Evolutionary conservation across 2,113 vertebrate species (phyloP), one percentile per base, ranked within the genome.

Genomic region (Lichenostomus cassidix): DNA sequence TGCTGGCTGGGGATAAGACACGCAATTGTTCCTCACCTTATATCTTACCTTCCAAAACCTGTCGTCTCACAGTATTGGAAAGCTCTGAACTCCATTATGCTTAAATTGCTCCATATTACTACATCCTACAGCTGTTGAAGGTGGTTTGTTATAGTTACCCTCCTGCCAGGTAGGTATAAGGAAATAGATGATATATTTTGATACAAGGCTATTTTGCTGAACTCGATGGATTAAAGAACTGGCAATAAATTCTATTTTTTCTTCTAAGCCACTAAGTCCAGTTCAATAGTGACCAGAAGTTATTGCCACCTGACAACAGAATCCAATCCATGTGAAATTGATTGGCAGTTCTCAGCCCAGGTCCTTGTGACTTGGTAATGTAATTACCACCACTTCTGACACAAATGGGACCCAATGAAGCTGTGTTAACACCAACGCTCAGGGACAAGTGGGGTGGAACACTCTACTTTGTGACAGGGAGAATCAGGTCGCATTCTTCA

Each of bases 121-220:
- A 76, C 70, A 70, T 94, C 39, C 49, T 70, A 50, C 56, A 79
- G 81, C 68, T 86, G 60, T 95, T 76, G 46, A 80, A 92, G 59
- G 68, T 79, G 93, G 56, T 97, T 96, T 97, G 78, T 93, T 92
- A 93, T 49, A 97, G 58, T 96, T 95, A 91, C 60, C 46, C 62
- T 86, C 50, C 75, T 67, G 83, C 23, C 67, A 83, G 78, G 79
- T 31, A 92, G 31, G 35, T 83, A 35, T 74, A 86, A 77, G 82
- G 83, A 96, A 96, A 95, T 83, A 95, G 95, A 96, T 89, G 58
- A 80, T 78, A 55, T 37, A 41, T 94, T 96, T 95, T 93, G 88
- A 94, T 93, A 90, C 67, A 82, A 87, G 58, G 75, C 19, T 83
- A 53, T 93, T 93, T 95, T 91, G 58, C 69, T 89, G 73, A 90